Percentiles rank a stretch among this genome's conserved stretches.
These are phyloP conservation scores for Thunnus maccoyii DNA, from an alignment of 2,113 vertebrate species.

Conservation along the genomic window DNA sequence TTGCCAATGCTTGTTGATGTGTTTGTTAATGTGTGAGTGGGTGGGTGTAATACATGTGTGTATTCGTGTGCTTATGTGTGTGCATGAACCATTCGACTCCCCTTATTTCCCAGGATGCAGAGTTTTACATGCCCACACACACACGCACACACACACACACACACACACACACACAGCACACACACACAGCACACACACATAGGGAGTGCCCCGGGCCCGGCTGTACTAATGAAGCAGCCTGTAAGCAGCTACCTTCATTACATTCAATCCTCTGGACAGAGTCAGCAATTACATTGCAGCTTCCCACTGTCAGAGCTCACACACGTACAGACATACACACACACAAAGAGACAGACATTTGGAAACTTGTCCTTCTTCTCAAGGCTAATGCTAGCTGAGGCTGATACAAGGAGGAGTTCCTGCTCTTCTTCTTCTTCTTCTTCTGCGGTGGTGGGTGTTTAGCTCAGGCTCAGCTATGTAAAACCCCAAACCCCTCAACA, in stretches of 20 bases:
- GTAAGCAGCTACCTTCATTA: constrained; percentile 85
- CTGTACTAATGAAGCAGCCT: constrained; percentile 83
- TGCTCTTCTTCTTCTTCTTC: constrained; percentile 9
- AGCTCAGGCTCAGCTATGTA: constrained; percentile 15
- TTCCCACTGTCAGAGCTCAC: constrained; percentile 70
- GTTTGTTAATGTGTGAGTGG: constrained; percentile 63
- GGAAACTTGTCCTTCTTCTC: constrained; percentile 41
- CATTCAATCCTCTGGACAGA: constrained; percentile 85
- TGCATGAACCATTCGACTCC: constrained; percentile 57
- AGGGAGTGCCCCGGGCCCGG: constrained; percentile 67
- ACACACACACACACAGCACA: constrained; percentile 23
- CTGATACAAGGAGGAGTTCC: constrained; percentile 46
- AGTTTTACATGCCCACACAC: constrained; percentile 62
- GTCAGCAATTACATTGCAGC: constrained; percentile 81
- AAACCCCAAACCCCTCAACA: constrained; percentile 20
- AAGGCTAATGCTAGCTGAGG: constrained; percentile 33
- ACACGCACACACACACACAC: constrained; percentile 38
- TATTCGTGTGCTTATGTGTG: constrained; percentile 47
- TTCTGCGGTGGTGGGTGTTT: constrained; percentile 45
- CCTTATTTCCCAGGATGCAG: constrained; percentile 81
- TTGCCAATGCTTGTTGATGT: constrained; percentile 52
- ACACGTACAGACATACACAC: background rate
- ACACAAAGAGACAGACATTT: background rate
- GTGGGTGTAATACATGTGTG: constrained; percentile 50
- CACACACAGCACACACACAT: constrained; percentile 18